phyloP scores from a whole-genome alignment of 1,140 invertebrate genomes.

The Drosophila lacertosa region DNA sequence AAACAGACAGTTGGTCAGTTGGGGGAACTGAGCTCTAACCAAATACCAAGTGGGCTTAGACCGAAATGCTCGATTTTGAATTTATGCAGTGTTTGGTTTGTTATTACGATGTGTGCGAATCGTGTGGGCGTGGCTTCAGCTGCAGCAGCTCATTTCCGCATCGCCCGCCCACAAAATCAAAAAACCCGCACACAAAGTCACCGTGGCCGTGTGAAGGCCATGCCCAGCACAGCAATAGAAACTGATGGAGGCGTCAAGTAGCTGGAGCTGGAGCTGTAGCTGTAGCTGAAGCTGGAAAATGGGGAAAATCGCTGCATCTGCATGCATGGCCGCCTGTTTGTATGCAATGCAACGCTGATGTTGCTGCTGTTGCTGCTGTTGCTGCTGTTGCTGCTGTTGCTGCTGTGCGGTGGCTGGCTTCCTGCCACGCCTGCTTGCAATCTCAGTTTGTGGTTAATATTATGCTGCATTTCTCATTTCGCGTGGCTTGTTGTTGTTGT shows the following conservation, averaged over 20 bases:
- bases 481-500: constrained; percentile 51
- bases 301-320: constrained; percentile 1
- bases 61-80: constrained; percentile 68
- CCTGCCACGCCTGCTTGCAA: constrained; percentile 51
- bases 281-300: constrained; percentile 18
- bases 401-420: constrained; percentile 12
- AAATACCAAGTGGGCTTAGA: constrained; percentile 76
- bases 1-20: constrained; percentile 21
- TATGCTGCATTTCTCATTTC: constrained; percentile 82
- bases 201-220: constrained; percentile 69
- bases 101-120: constrained; percentile 56
- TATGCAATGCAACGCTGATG: constrained; percentile 48
- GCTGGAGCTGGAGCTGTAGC: background rate
- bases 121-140: constrained; percentile 23
- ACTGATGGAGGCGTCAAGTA: background rate
- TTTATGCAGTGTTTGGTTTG: constrained; percentile 81
- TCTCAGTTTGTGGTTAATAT: constrained; percentile 82
- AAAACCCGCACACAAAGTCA: constrained; percentile 69
- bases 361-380: constrained; percentile 4
- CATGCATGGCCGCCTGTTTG: constrained; percentile 37
- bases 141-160: constrained; percentile 67
- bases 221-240: constrained; percentile 50
- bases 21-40: constrained; percentile 52
- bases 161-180: constrained; percentile 38
- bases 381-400: constrained; percentile 2